These are phyloP conservation scores for Trinectes maculatus DNA, from an alignment of 2,113 vertebrate species.

Conservation along the genomic window DNA sequence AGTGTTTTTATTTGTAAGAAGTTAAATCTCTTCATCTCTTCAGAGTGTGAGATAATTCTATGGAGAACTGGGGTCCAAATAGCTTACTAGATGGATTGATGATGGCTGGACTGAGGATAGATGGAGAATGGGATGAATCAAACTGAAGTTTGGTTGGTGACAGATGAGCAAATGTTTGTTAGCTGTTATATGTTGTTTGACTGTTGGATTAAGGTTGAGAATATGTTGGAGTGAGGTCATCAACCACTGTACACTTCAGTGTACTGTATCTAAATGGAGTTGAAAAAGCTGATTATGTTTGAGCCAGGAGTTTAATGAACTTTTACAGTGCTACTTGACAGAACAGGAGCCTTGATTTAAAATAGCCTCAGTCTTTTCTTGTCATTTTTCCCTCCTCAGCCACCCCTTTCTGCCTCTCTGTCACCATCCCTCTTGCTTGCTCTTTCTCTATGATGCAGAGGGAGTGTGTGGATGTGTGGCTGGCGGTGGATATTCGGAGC, in stretches of 20 bases:
- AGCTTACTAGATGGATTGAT: constrained; percentile 56
- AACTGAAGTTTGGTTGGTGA: constrained; percentile 27
- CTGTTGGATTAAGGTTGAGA: constrained; percentile 21
- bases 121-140: constrained; percentile 30
- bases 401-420: constrained; percentile 38
- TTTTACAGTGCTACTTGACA: constrained; percentile 52
- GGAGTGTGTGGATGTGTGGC: constrained; percentile 32
- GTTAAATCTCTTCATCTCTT: constrained; percentile 61
- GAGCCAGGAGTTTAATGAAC: constrained; percentile 57
- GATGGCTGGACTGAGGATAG: constrained; percentile 28
- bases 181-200: constrained; percentile 16
- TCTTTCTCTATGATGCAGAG: constrained; percentile 64
- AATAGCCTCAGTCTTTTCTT: constrained; percentile 67
- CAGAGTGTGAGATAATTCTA: constrained; percentile 56
- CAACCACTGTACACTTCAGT: constrained; percentile 26
- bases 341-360: constrained; percentile 61
- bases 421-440: constrained; percentile 57
- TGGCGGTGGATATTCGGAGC: constrained; percentile 69
- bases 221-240: constrained; percentile 27
- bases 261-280: constrained; percentile 37
- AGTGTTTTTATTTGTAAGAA: constrained; percentile 67
- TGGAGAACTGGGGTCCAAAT: constrained; percentile 46
- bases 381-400: constrained; percentile 31
- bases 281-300: constrained; percentile 46
- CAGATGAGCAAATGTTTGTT: not conserved